Base-by-base conservation (phyloP, 2,888 invertebrate genomes). In the Polyommatus icarus region DNA sequence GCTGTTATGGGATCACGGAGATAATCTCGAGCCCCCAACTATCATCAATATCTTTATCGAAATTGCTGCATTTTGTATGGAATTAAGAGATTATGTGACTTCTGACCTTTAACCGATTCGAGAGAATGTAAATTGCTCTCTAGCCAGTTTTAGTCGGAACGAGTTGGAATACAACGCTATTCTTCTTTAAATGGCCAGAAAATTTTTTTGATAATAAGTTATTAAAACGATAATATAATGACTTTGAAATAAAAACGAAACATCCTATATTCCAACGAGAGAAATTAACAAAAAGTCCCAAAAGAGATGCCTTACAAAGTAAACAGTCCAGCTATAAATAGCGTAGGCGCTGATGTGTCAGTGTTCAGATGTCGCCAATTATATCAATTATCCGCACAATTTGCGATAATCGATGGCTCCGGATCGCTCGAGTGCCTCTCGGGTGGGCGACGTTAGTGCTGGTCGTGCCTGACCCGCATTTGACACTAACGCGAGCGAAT, bases 311-410 rank as follows among this genome's bases (percentile, higher is more conserved):
- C 67, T 67, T 29, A 29, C 67, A 40, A 40, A 72, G 36, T 40
- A 40, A 71, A 71, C 15, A 32, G 32, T 71, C 18, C n/a, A 10
- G 8, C 29, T 67, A 67, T 67, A 67, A 67, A 67, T 67, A 67
- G 29, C 20, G 32, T 67, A 67, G 61, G 61, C 24, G 71, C 71
- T 20, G 73, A 75, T 50, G 20, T 75, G 50, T 75, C 75, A 75
- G 50, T 50, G 50, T 20, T n/a, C 50, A 46, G 78, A 57, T 84
- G 79, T 81, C 82, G 85, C 84, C 85, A 84, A 86, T 88, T 86
- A 86, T 82, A 79, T 81, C 83, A 85, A 88, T 88, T 87, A 88
- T 84, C 85, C 85, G 85, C 84, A 83, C 86, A 87, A 89, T 88
- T 88, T 85, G 86, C 77, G 78, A 80, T 80, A 80, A 81, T 77